Percentiles rank a stretch among this genome's conserved stretches.
phyloP scores from a whole-genome alignment of 2,888 invertebrate genomes.

The Chaetogeoica ovagalla region DNA sequence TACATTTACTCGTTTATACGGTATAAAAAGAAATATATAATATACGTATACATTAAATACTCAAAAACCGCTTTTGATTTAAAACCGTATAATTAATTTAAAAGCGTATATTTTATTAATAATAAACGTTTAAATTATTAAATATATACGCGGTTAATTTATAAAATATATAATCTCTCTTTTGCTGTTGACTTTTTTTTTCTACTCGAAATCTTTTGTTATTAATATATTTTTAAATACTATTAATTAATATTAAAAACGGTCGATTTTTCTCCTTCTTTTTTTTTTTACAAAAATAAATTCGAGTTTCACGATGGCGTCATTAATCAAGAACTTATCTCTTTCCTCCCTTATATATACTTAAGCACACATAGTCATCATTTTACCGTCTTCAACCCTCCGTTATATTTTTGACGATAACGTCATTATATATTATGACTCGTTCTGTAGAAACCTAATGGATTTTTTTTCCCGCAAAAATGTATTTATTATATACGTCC shows the following conservation, averaged over 20 bases:
- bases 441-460: constrained; percentile 27
- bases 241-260: constrained; percentile 49
- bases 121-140: neutral
- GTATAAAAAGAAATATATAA: too few relatives aligned
- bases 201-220: constrained; percentile 16
- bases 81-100: neutral
- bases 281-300: constrained; percentile 4
- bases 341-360: constrained; percentile 30
- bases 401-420: constrained; percentile 39
- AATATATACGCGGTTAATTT: neutral
- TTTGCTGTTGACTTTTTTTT: neutral
- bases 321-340: constrained; percentile 52
- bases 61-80: too few relatives aligned
- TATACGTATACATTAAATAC: too few relatives aligned
- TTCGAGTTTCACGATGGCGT: constrained; percentile 7
- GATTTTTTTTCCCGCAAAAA: constrained; percentile 2
- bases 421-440: constrained; percentile 45
- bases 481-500: neutral
- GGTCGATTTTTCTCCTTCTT: neutral
- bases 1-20: too few relatives aligned
- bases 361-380: constrained; percentile 44
- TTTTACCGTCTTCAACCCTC: constrained; percentile 42
- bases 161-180: neutral
- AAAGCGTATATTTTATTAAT: too few relatives aligned
- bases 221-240: constrained; percentile 42